phyloP scores from a whole-genome alignment of 1,140 invertebrate genomes.

The Zophobas atratus region DNA sequence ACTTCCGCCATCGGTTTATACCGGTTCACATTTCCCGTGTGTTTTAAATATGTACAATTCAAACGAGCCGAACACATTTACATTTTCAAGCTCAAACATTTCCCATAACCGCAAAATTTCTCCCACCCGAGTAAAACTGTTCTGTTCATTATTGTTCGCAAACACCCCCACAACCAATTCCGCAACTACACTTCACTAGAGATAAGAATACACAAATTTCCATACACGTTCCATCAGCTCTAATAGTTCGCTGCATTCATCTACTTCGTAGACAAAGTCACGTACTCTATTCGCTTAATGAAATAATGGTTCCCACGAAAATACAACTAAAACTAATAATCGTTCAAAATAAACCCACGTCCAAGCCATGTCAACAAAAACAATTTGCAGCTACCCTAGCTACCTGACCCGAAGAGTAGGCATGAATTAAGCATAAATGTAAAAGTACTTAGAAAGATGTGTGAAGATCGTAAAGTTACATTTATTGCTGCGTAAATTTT shows the following conservation, averaged over 20 bases:
- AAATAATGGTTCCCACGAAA: too few species aligned
- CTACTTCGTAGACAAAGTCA: too few species aligned
- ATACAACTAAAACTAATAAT: too few species aligned
- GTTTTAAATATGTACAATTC: slow-evolving; percentile 49
- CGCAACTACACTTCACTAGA: slow-evolving; percentile 3
- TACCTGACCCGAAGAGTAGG: not conserved
- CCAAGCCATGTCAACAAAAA: too few species aligned
- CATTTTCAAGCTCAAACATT: slow-evolving; percentile 44
- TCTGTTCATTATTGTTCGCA: slow-evolving; percentile 39
- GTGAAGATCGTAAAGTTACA: slow-evolving; percentile 31
- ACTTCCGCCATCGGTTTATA: slow-evolving; percentile 47
- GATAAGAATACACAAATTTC: slow-evolving; percentile 7
- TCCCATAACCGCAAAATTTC: slow-evolving; percentile 44
- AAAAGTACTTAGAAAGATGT: slow-evolving; percentile 17
- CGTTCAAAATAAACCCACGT: too few species aligned
- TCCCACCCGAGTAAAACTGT: slow-evolving; percentile 29
- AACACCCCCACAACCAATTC: slow-evolving; percentile 8
- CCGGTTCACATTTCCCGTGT: slow-evolving; percentile 45
- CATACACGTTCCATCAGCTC: not conserved
- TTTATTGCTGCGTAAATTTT: slow-evolving; percentile 33
- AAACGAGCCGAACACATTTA: slow-evolving; percentile 45
- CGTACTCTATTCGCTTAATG: too few species aligned
- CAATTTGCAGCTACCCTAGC: too few species aligned
- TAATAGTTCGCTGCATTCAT: too few species aligned
- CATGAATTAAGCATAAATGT: slow-evolving; percentile 15